A percentile compares a stretch with the other conserved stretches of the same genome.
Conservation (phyloP, 2,113 vertebrate species). For the Malurus alboscapulatus region DNA sequence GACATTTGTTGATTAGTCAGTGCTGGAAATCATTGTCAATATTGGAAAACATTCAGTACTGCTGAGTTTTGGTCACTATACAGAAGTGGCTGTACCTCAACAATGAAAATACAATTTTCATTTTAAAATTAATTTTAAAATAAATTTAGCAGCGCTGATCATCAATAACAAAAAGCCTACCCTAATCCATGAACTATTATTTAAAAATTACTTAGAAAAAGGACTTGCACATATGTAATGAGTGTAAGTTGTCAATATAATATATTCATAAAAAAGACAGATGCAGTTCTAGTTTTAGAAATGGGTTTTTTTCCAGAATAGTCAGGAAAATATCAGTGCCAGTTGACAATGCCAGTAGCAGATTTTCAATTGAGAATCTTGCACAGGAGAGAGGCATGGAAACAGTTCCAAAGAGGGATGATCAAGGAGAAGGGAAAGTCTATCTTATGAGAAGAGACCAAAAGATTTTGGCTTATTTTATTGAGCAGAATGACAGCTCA, state of each 20-base stretch:
- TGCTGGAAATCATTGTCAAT: neutral
- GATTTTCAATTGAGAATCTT: neutral
- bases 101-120: neutral
- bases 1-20: neutral
- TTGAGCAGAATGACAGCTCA: conserved; percentile 14
- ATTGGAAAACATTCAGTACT: neutral
- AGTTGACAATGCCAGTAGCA: neutral
- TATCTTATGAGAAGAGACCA: neutral
- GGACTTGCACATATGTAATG: neutral
- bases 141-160: neutral
- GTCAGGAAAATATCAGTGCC: neutral
- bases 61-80: neutral
- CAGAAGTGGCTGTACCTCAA: neutral
- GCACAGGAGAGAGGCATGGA: neutral
- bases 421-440: neutral
- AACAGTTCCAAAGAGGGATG: neutral
- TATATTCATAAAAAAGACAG: neutral
- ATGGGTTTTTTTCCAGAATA: neutral
- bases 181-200: neutral
- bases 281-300: neutral
- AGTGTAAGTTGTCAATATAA: neutral
- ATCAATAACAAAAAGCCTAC: neutral
- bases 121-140: too few species aligned
- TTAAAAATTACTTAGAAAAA: neutral
- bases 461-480: conserved; percentile 40